Percentiles rank a stretch among this genome's conserved stretches.
Conservation (phyloP, 2,113 vertebrate species). For the Otus sunia region DNA sequence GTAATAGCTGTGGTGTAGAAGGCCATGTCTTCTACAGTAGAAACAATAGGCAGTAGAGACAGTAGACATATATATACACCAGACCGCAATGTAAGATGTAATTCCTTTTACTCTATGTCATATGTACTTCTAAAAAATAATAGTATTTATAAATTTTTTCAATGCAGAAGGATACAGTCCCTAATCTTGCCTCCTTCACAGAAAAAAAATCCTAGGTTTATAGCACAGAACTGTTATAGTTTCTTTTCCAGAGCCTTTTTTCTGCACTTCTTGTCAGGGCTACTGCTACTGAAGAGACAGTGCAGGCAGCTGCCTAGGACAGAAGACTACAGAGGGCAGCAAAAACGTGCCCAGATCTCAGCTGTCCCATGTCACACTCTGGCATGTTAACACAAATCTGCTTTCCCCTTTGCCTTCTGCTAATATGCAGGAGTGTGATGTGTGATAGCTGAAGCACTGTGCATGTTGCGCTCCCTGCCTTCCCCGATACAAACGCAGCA, state of each 20-base stretch:
- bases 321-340: not conserved
- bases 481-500: not conserved
- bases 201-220: not conserved
- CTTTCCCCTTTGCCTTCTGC: not conserved
- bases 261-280: not conserved
- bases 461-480: not conserved
- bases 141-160: not conserved
- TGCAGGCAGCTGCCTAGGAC: not conserved
- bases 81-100: not conserved
- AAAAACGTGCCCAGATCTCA: not conserved
- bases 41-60: not conserved
- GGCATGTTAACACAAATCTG: not conserved
- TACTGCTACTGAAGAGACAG: not conserved
- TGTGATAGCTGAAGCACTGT: not conserved
- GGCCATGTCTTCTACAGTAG: not conserved
- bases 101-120: not conserved
- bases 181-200: not conserved
- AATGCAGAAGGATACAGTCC: not conserved
- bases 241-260: not conserved
- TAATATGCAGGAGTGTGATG: not conserved
- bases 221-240: not conserved
- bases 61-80: not conserved
- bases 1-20: not conserved
- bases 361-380: not conserved
- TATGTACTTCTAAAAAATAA: not conserved